Conservation (phyloP, 2,888 invertebrate species). For the Sphaerophoria rueppellii region DNA sequence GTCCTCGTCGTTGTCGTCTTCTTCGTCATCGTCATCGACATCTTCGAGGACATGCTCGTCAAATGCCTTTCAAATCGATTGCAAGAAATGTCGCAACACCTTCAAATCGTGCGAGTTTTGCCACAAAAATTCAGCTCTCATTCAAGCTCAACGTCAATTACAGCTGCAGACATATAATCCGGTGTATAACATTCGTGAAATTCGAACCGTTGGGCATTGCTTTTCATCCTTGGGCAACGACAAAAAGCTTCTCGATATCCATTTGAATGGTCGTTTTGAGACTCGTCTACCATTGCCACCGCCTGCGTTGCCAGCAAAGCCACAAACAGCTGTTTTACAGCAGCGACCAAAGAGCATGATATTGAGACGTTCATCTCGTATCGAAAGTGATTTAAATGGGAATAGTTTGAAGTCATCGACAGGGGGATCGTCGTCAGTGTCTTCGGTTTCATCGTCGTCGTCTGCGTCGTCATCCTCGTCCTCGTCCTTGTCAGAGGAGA, state of each 20-base stretch:
- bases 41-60: slow-evolving; percentile 5
- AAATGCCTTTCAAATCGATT: slow-evolving; percentile 63
- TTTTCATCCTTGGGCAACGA: slow-evolving; percentile 82
- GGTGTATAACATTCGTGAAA: slow-evolving; percentile 82
- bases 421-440: not conserved
- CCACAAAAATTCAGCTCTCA: slow-evolving; percentile 77
- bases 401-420: slow-evolving; percentile 33
- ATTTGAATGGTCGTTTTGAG: slow-evolving; percentile 79
- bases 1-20: slow-evolving; percentile 74
- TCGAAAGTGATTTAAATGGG: slow-evolving; percentile 64
- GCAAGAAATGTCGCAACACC: slow-evolving; percentile 78
- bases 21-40: slow-evolving; percentile 8
- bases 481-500: slow-evolving; percentile 75
- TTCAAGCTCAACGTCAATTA: slow-evolving; percentile 70
- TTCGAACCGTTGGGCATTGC: slow-evolving; percentile 81
- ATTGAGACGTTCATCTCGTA: slow-evolving; percentile 68
- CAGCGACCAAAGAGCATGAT: slow-evolving; percentile 75
- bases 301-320: slow-evolving; percentile 49
- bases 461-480: not conserved
- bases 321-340: slow-evolving; percentile 27
- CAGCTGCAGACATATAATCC: slow-evolving; percentile 78
- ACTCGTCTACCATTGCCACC: slow-evolving; percentile 74
- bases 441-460: slow-evolving; percentile 2
- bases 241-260: slow-evolving; percentile 81
- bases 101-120: slow-evolving; percentile 80